Evolutionary conservation across 2,888 invertebrate species (phyloP).

Genomic region (Mesorhabditis spiculigera): DNA sequence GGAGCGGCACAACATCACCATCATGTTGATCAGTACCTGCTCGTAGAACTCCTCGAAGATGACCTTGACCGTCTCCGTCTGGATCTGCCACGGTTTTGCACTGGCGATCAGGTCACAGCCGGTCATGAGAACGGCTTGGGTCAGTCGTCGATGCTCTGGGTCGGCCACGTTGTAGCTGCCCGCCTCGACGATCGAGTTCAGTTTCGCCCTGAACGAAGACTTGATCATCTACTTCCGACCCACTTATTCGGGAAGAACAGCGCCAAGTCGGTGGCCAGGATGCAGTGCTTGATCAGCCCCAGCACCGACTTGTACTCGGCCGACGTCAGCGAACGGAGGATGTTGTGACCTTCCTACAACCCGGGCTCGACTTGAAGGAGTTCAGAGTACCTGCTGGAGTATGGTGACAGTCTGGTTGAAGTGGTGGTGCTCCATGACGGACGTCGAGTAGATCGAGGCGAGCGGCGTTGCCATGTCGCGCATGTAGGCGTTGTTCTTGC

Average conservation of each 20-base stretch:
- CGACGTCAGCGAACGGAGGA: constrained; percentile 66
- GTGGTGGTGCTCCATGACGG: constrained; percentile 82
- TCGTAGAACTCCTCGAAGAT: constrained; percentile 80
- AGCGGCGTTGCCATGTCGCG: constrained; percentile 77
- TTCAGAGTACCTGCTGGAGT: constrained; percentile 74
- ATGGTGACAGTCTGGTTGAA: constrained; percentile 84
- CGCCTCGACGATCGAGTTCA: constrained; percentile 35
- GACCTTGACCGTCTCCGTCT: constrained; percentile 76
- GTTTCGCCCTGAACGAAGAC: constrained; percentile 20
- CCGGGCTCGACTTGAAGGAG: constrained; percentile 57
- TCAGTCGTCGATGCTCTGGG: constrained; percentile 69
- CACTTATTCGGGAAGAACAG: constrained; percentile 75
- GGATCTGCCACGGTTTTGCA: constrained; percentile 79
- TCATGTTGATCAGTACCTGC: constrained; percentile 62
- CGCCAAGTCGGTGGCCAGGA: constrained; percentile 79
- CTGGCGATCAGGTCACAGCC: constrained; percentile 79
- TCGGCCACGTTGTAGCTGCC: constrained; percentile 69
- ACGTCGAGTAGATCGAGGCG: constrained; percentile 79
- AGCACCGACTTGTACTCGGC: constrained; percentile 67
- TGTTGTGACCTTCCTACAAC: constrained; percentile 76
- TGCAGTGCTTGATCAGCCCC: constrained; percentile 75
- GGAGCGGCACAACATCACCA: too few species aligned
- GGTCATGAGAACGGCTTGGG: constrained; percentile 77
- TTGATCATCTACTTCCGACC: constrained; percentile 50
- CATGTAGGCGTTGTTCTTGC: constrained; percentile 79